Evolutionary conservation across 2,888 invertebrate genomes (phyloP).

Genomic region (Microctonus brassicae): DNA sequence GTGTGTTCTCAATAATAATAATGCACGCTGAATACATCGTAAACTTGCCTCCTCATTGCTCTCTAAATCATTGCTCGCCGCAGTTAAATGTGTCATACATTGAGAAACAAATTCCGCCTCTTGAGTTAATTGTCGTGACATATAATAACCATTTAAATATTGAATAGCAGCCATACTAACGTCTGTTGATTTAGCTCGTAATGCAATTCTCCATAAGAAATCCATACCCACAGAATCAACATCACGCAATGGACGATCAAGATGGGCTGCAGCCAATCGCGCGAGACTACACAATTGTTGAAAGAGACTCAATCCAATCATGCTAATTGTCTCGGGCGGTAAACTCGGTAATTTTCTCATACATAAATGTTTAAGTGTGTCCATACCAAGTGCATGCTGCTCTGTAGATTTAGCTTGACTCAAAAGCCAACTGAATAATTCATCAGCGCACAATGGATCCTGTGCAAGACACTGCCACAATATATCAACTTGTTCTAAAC

Average conservation of each 20-base stretch:
- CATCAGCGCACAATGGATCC: conserved; percentile 89
- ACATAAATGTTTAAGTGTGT: conserved; percentile 89
- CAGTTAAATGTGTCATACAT: conserved; percentile 92
- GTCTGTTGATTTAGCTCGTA: conserved; percentile 91
- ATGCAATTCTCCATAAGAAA: conserved; percentile 94
- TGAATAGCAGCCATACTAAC: conserved; percentile 96
- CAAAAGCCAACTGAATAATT: conserved; percentile 93
- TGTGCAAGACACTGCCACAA: conserved; percentile 93
- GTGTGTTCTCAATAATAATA: conserved; percentile 90
- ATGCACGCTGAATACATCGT: conserved; percentile 90
- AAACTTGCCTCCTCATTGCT: conserved; percentile 82
- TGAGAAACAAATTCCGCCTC: conserved; percentile 94
- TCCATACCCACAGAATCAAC: conserved; percentile 86
- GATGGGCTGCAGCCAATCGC: conserved; percentile 81
- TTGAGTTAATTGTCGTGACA: conserved; percentile 90
- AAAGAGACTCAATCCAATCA: conserved; percentile 91
- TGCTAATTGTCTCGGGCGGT: conserved; percentile 90
- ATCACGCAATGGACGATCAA: conserved; percentile 64
- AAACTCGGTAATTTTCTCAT: conserved; percentile 90
- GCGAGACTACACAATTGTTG: conserved; percentile 92
- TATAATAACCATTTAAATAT: conserved; percentile 93
- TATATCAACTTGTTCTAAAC: conserved; percentile 90
- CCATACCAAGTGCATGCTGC: conserved; percentile 90
- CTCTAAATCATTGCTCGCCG: conserved; percentile 81
- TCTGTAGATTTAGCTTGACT: conserved; percentile 93